Conservation (phyloP, 2,113 vertebrate species). For the Atractosteus spatula region DNA sequence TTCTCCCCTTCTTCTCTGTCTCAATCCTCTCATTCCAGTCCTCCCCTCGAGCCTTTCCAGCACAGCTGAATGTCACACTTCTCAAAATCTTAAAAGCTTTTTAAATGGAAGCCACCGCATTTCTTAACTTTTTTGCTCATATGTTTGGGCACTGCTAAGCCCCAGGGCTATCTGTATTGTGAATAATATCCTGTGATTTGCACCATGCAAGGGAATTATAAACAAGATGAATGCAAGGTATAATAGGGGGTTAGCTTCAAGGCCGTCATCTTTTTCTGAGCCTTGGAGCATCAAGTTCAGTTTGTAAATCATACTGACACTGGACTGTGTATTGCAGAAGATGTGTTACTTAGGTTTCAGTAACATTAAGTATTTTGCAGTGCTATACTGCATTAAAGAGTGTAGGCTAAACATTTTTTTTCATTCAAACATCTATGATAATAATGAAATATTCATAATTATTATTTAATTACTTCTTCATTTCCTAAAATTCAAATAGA, state of each 20-base stretch:
- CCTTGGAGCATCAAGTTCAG: neutral
- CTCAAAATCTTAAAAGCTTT: conserved; percentile 16
- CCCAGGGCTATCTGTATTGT: conserved; percentile 14
- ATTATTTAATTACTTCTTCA: too few species aligned
- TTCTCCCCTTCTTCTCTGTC: neutral
- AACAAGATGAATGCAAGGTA: neutral
- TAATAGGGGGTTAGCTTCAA: neutral
- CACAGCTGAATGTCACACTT: conserved; percentile 20
- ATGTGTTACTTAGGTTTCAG: neutral
- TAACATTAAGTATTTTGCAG: neutral
- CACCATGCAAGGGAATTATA: conserved; percentile 1
- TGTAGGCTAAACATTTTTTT: too few species aligned
- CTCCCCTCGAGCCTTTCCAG: conserved; percentile 14
- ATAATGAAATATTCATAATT: too few species aligned
- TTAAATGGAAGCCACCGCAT: conserved; percentile 15
- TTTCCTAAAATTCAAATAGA: too few species aligned
- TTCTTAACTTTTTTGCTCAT: conserved; percentile 21
- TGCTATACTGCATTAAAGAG: neutral
- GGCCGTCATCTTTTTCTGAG: neutral
- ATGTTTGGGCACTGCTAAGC: conserved; percentile 12
- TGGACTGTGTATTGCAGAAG: neutral
- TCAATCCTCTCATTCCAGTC: conserved; percentile 6
- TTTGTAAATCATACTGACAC: neutral
- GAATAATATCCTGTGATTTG: conserved; percentile 18
- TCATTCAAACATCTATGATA: too few species aligned